Evolutionary conservation across 2,888 invertebrate genomes (phyloP).

Genomic region (Arrhopalites spinosus): DNA sequence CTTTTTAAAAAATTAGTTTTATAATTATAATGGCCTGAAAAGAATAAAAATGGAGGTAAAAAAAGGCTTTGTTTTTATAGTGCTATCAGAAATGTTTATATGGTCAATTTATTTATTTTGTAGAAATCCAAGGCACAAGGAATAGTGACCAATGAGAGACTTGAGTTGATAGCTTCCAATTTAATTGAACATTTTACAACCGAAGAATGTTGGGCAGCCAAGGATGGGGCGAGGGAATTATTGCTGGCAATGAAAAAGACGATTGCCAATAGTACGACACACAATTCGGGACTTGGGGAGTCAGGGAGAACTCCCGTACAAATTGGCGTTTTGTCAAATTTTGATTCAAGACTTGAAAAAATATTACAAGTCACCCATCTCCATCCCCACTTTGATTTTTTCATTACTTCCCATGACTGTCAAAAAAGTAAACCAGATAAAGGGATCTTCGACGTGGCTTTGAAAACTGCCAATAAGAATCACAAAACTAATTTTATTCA

Average conservation of each 20-base stretch:
- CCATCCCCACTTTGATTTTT: conserved; percentile 76
- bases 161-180: conserved; percentile 52
- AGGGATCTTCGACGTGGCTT: not conserved
- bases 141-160: conserved; percentile 12
- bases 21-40: too few species aligned
- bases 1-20: too few species aligned
- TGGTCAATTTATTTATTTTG: not conserved
- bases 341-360: conserved; percentile 73
- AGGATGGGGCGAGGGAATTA: conserved; percentile 70
- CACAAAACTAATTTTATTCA: not conserved
- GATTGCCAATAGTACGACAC: too few species aligned
- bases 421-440: conserved; percentile 37
- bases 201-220: conserved; percentile 73
- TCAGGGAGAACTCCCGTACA: conserved; percentile 59
- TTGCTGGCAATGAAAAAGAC: conserved; percentile 60
- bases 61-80: too few species aligned
- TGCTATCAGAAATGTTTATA: too few species aligned
- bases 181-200: conserved; percentile 69
- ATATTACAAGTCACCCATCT: conserved; percentile 71
- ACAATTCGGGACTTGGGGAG: too few species aligned
- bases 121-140: conserved; percentile 9
- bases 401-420: conserved; percentile 72
- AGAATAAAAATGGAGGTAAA: too few species aligned
- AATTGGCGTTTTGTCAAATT: conserved; percentile 85
- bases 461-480: conserved; percentile 49